Evolutionary conservation across 2,113 vertebrate genomes (phyloP).

Genomic region (Cinclus mexicanus): DNA sequence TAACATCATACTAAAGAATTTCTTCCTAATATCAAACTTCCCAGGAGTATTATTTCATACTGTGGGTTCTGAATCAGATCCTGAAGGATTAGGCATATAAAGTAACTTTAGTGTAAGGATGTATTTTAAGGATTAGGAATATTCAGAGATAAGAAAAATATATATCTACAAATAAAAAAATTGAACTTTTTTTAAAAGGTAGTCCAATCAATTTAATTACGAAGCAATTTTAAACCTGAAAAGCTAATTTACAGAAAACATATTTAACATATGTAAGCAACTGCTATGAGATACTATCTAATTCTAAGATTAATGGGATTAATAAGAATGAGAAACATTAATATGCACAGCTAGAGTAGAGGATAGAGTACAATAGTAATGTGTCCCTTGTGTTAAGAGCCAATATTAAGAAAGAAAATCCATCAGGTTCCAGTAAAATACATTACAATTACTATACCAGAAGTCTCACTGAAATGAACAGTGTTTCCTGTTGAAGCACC

Average conservation of each 20-base stretch:
- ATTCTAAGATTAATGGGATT: constrained; percentile 6
- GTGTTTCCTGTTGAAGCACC: neutral
- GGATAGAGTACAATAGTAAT: neutral
- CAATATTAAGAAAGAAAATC: neutral
- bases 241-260: neutral
- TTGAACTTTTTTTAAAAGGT: neutral
- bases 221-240: neutral
- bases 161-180: neutral
- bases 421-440: neutral
- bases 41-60: neutral
- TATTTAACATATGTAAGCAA: neutral
- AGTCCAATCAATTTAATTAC: neutral
- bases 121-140: neutral
- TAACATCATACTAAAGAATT: neutral
- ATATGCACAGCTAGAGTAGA: neutral
- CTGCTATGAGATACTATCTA: constrained; percentile 1
- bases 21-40: neutral
- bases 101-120: neutral
- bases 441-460: neutral
- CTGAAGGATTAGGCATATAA: neutral
- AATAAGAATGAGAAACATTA: neutral
- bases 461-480: neutral
- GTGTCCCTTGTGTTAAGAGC: neutral
- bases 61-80: neutral
- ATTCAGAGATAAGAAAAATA: neutral